phyloP scores from a whole-genome alignment of 2,888 invertebrate genomes.

The Drosophila demipolita region DNA sequence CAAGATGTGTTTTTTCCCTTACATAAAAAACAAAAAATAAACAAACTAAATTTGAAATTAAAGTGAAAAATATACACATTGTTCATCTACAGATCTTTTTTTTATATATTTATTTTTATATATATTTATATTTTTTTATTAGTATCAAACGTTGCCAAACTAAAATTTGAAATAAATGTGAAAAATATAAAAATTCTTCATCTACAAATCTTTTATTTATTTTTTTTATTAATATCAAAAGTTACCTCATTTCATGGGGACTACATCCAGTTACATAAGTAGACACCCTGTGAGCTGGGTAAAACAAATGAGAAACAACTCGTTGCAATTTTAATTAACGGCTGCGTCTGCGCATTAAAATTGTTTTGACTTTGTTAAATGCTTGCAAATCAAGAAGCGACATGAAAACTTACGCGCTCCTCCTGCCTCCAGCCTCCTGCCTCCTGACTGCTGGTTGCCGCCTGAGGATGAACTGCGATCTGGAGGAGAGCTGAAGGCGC shows the following conservation, averaged over 20 bases:
- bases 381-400: slow-evolving; percentile 79
- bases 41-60: background rate
- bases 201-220: too few species aligned
- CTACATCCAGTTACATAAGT: background rate
- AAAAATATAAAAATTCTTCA: background rate
- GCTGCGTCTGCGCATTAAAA: slow-evolving; percentile 77
- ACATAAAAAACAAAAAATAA: background rate
- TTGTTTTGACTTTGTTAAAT: slow-evolving; percentile 81
- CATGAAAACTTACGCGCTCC: slow-evolving; percentile 78
- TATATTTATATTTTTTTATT: too few species aligned
- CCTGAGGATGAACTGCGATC: slow-evolving; percentile 37
- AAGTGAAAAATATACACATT: background rate
- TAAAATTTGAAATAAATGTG: background rate
- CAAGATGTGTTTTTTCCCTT: background rate
- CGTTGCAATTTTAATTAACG: slow-evolving; percentile 80
- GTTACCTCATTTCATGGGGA: too few species aligned
- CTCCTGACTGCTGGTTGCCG: background rate
- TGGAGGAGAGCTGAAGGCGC: slow-evolving; percentile 6
- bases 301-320: slow-evolving; percentile 59
- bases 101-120: too few species aligned
- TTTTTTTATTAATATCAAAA: background rate
- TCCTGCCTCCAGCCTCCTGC: background rate
- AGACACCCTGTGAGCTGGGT: slow-evolving; percentile 4
- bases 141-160: too few species aligned
- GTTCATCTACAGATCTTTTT: too few species aligned